Percentiles rank a stretch among this genome's conserved stretches.
These are phyloP conservation scores for Albula goreensis DNA, from an alignment of 2,113 vertebrate genomes.

Conservation along the genomic window DNA sequence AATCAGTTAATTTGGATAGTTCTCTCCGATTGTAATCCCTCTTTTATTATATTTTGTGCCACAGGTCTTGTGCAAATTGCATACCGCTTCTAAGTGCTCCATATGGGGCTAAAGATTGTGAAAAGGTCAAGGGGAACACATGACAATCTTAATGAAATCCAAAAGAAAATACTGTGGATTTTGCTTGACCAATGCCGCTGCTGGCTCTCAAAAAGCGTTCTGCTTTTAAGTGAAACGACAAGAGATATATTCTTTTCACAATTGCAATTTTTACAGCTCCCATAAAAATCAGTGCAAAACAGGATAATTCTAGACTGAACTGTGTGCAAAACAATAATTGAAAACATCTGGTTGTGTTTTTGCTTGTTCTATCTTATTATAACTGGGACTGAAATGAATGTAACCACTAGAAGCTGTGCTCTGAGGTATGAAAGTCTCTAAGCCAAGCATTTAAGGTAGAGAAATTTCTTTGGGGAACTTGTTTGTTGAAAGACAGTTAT, in stretches of 20 bases:
- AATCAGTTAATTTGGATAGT: background rate
- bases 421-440: background rate
- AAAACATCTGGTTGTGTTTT: constrained; percentile 20
- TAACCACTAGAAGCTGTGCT: background rate
- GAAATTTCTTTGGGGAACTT: background rate
- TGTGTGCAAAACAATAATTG: constrained; percentile 1
- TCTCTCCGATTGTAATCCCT: background rate
- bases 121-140: too few species aligned
- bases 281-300: constrained; percentile 11
- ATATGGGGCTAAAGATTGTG: too few species aligned
- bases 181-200: background rate
- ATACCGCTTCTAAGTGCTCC: background rate
- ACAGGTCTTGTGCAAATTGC: background rate
- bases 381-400: background rate
- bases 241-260: background rate
- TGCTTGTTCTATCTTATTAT: background rate
- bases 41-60: background rate
- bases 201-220: background rate
- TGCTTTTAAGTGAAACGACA: background rate
- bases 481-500: background rate
- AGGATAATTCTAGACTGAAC: background rate
- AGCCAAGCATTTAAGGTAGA: background rate
- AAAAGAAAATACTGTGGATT: background rate
- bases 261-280: background rate
- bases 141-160: too few species aligned